phyloP scores from a whole-genome alignment of 1,140 invertebrate genomes.

The Streblospio benedicti region DNA sequence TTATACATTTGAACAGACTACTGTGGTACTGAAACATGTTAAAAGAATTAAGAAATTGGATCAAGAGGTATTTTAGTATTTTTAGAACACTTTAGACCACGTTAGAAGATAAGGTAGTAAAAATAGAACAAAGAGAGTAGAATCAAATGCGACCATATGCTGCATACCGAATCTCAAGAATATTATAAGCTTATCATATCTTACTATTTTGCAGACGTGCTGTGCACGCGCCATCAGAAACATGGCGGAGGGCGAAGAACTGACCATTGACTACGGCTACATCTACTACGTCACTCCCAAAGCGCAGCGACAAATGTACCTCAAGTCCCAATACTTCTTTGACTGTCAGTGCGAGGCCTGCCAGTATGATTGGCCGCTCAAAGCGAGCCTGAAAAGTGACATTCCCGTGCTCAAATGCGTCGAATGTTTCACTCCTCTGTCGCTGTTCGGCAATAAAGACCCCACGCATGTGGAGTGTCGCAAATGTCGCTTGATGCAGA shows the following conservation, averaged over 20 bases:
- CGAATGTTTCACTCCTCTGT: constrained; percentile 39
- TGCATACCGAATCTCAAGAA: too few relatives aligned
- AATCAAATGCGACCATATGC: too few relatives aligned
- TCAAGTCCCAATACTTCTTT: constrained; percentile 79
- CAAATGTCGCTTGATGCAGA: constrained; percentile 33
- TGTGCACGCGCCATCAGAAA: constrained; percentile 17
- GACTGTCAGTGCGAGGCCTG: constrained; percentile 76
- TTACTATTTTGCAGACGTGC: too few relatives aligned
- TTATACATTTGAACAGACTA: too few relatives aligned
- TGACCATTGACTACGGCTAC: constrained; percentile 85
- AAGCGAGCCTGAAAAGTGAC: constrained; percentile 58
- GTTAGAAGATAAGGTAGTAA: too few relatives aligned
- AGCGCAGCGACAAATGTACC: constrained; percentile 56
- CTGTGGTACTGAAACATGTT: too few relatives aligned
- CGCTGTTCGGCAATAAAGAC: constrained; percentile 19
- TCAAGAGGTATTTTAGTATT: too few relatives aligned
- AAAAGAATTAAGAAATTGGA: too few relatives aligned
- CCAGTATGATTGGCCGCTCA: constrained; percentile 68
- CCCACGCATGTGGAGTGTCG: constrained; percentile 20
- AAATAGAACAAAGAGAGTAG: too few relatives aligned
- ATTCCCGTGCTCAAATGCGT: constrained; percentile 23
- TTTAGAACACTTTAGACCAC: too few relatives aligned
- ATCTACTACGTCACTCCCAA: constrained; percentile 65
- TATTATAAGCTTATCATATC: too few relatives aligned
- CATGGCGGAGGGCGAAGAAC: constrained; percentile 57